Evolutionary conservation across 2,113 vertebrate species (phyloP), one percentile per base, ranked within the genome.

Genomic region (Zingel zingel): DNA sequence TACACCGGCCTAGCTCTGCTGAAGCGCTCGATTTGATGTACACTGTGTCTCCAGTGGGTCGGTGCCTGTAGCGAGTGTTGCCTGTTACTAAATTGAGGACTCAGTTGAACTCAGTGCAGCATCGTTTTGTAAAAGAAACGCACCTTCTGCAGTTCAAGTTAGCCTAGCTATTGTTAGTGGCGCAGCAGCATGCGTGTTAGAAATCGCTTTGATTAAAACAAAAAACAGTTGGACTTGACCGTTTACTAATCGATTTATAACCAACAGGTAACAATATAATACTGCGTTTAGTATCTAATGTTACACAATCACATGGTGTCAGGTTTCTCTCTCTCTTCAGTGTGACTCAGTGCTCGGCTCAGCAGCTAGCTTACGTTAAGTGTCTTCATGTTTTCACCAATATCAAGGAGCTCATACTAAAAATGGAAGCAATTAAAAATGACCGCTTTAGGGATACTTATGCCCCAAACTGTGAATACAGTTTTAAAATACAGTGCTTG

Each of bases 131-230:
- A 56, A 92, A 92, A 83, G 7, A 85, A 88, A 43, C 81, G 30
- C 63, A 74, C 39, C 75, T 7, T 4, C 0, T 47, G 19, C 30
- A 57, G 14, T 59, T 30, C 2, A 67, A 48, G 68, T 71, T 92
- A 92, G 90, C 92, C 9, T 90, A 86, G 91, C 90, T 74, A 43
- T 84, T 80, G 80, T 87, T 62, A 39, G 7, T 51, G 25, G 74
- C 82, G 68, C 62, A 86, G 39, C 68, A 15, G 47, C 65, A 15
- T 73, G 50, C 53, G 16, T 11, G 27, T 33, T 66, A 63, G 1
- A 51, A 3, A 4, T 36, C 8, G 19, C 25, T 67, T 58, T 9
- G 43, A 1, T 11, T 11, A 0, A 8, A 1, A 23, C 5, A 30
- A 53, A 43, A 10, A 43, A 74, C 23, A 4, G 0, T 4, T 18